Percentiles rank a stretch among this genome's conserved stretches.
These are phyloP conservation scores for Colostygia pectinataria DNA, from an alignment of 2,888 invertebrate species.

Conservation along the genomic window DNA sequence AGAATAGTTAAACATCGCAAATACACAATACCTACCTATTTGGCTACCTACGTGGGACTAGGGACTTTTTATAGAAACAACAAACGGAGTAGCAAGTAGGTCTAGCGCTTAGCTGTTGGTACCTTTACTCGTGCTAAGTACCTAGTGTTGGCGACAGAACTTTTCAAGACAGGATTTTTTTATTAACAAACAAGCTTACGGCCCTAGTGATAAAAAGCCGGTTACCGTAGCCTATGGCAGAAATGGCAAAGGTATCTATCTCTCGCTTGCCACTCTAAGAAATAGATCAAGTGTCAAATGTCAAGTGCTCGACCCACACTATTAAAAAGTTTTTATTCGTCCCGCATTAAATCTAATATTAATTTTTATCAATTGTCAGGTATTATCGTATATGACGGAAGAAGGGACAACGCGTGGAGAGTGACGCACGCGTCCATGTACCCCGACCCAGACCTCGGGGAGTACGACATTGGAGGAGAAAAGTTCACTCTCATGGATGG, in stretches of 20 bases:
- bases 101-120: neutral
- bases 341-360: neutral
- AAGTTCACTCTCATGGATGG: constrained; percentile 89
- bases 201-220: too few species aligned
- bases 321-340: too few species aligned
- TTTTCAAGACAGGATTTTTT: too few species aligned
- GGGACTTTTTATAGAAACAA: constrained; percentile 1
- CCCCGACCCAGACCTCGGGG: constrained; percentile 91
- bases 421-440: constrained; percentile 92
- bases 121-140: too few species aligned
- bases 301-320: too few species aligned
- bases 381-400: constrained; percentile 85
- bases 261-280: too few species aligned
- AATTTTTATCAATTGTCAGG: constrained; percentile 45
- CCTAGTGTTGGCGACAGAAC: too few species aligned
- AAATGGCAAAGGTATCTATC: too few species aligned
- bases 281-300: too few species aligned
- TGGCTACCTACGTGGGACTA: constrained; percentile 12
- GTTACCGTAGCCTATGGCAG: too few species aligned
- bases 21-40: constrained; percentile 8
- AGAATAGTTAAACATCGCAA: constrained; percentile 19
- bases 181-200: too few species aligned
- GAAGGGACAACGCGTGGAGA: constrained; percentile 90
- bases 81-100: neutral
- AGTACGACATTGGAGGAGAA: constrained; percentile 87